These are phyloP conservation scores for Hestina assimilis DNA, from an alignment of 1,140 invertebrate genomes.

Conservation along the genomic window DNA sequence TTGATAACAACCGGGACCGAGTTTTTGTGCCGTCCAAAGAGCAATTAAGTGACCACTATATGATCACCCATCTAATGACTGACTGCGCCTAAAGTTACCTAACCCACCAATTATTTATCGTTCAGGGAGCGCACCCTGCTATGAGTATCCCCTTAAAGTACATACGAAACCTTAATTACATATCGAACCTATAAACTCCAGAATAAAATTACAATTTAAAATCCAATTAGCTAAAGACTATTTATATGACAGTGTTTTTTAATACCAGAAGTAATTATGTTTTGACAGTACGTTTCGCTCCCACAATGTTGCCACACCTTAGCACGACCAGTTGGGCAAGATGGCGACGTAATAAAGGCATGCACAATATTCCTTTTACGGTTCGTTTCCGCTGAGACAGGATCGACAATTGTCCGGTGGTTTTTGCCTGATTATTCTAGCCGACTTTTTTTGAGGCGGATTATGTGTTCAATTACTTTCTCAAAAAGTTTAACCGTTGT, in stretches of 20 bases:
- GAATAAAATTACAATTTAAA: no score
- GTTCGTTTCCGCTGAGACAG: conserved; percentile 33
- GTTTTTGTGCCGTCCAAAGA: no score
- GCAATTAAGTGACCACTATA: no score
- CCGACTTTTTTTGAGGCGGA: background rate
- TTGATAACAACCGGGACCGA: no score
- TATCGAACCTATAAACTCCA: no score
- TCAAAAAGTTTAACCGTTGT: background rate
- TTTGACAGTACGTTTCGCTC: conserved; percentile 8
- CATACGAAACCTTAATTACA: no score
- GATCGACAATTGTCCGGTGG: conserved; percentile 9
- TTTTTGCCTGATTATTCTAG: conserved; percentile 11
- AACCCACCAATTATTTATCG: no score
- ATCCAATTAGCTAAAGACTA: no score
- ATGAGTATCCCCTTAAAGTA: no score
- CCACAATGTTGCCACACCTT: conserved; percentile 18
- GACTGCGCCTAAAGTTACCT: no score
- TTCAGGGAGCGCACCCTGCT: no score
- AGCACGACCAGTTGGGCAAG: conserved; percentile 14
- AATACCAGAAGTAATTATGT: background rate
- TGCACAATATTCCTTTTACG: conserved; percentile 39
- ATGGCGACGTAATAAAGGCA: conserved; percentile 31
- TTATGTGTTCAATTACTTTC: background rate
- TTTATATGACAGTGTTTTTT: background rate
- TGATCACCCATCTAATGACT: no score